These are phyloP conservation scores for Nomada hirtipes DNA, from an alignment of 2,888 invertebrate genomes.

Conservation along the genomic window DNA sequence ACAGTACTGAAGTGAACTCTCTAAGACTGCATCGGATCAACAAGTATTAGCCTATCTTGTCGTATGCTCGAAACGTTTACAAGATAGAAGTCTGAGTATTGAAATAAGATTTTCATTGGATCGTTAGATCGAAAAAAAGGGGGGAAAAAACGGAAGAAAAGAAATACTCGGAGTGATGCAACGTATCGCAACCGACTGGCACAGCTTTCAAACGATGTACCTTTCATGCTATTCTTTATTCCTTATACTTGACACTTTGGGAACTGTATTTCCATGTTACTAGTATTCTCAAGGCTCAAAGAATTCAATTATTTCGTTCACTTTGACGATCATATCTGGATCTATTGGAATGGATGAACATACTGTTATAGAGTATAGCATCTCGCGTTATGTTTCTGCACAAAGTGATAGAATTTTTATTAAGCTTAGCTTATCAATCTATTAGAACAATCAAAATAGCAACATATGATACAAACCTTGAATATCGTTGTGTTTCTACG, in stretches of 20 bases:
- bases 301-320: conserved; percentile 38
- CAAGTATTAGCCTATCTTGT: conserved; percentile 63
- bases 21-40: conserved; percentile 80
- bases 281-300: conserved; percentile 6
- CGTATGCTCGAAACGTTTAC: conserved; percentile 55
- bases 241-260: conserved; percentile 22
- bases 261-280: conserved; percentile 34
- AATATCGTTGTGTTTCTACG: conserved; percentile 15
- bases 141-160: conserved; percentile 5
- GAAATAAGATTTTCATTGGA: conserved; percentile 37
- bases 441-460: conserved; percentile 12
- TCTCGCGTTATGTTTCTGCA: conserved; percentile 26
- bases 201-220: conserved; percentile 35
- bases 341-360: background rate
- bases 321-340: background rate
- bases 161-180: conserved; percentile 43
- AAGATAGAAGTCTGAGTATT: conserved; percentile 45
- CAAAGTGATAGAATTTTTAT: conserved; percentile 31
- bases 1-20: conserved; percentile 75
- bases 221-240: conserved; percentile 39
- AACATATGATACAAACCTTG: background rate
- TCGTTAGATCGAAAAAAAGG: background rate
- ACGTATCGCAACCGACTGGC: conserved; percentile 26
- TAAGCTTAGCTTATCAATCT: conserved; percentile 22
- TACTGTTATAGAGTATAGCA: conserved; percentile 19